Conservation (phyloP, 1,140 invertebrate species). For the Elymnias hypermnestra region DNA sequence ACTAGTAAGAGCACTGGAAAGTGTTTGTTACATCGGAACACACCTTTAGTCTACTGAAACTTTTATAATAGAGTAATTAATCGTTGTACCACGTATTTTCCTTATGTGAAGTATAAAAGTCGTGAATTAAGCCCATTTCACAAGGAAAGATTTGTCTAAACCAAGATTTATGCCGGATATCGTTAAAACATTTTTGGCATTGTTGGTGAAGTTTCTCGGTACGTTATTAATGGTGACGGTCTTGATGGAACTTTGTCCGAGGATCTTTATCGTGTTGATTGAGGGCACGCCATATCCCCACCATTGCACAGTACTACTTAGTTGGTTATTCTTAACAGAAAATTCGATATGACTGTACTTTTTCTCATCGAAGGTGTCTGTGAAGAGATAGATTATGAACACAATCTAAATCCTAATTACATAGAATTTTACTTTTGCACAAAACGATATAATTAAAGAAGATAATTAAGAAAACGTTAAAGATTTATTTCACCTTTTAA, state of each 20-base stretch:
- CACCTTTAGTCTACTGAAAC: too few species aligned
- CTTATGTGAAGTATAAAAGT: too few species aligned
- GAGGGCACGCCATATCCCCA: conserved; percentile 74
- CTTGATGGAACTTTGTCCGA: conserved; percentile 39
- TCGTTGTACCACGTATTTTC: too few species aligned
- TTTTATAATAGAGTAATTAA: too few species aligned
- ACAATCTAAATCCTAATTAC: too few species aligned
- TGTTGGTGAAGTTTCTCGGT: conserved; percentile 39
- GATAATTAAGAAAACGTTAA: not conserved
- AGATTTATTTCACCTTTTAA: too few species aligned
- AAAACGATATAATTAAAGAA: too few species aligned
- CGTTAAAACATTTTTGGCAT: conserved; percentile 38
- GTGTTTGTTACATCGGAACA: too few species aligned
- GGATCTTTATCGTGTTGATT: conserved; percentile 45
- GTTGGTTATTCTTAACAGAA: conserved; percentile 57
- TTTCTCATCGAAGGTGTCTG: conserved; percentile 79
- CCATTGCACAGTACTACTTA: conserved; percentile 68
- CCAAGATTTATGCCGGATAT: conserved; percentile 47
- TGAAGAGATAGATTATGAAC: too few species aligned
- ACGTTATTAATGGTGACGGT: conserved; percentile 46
- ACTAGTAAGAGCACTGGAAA: too few species aligned
- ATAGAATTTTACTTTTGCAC: too few species aligned
- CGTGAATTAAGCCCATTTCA: conserved; percentile 52
- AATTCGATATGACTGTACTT: conserved; percentile 79
- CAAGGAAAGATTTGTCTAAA: conserved; percentile 50